Conservation (phyloP, 2,888 invertebrate species). For the Cryptocheilus praepositus region DNA sequence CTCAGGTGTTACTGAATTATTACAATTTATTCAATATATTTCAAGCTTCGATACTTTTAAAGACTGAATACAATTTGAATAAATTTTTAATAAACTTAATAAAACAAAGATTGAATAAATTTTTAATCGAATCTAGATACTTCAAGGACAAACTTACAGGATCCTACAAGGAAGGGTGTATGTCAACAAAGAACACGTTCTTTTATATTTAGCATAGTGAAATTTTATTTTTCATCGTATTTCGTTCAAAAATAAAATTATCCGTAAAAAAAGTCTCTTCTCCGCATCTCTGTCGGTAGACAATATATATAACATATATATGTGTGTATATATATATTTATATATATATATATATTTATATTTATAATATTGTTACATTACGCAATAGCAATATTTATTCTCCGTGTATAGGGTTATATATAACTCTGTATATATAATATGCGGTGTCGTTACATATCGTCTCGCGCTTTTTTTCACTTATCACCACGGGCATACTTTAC, state of each 20-base stretch:
- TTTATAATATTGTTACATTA: constrained; percentile 42
- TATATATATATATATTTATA: constrained; percentile 37
- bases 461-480: constrained; percentile 22
- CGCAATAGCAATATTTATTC: constrained; percentile 51
- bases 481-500: constrained; percentile 29
- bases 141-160: no score
- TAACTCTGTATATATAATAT: constrained; percentile 35
- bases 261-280: constrained; percentile 73
- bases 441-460: constrained; percentile 41
- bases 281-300: constrained; percentile 62
- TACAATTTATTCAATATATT: no score
- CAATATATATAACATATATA: constrained; percentile 61
- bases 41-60: no score
- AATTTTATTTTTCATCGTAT: constrained; percentile 71
- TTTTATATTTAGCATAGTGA: constrained; percentile 63
- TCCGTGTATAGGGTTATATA: constrained; percentile 49
- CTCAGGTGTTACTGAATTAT: no score
- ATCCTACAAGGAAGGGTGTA: no score
- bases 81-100: no score
- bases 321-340: constrained; percentile 47
- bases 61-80: no score
- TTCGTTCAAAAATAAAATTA: constrained; percentile 75
- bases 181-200: not conserved
- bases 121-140: no score
- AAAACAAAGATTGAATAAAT: no score